Conservation (phyloP, 2,797 vertebrate species). For the Oreonectes daqikongensis region DNA sequence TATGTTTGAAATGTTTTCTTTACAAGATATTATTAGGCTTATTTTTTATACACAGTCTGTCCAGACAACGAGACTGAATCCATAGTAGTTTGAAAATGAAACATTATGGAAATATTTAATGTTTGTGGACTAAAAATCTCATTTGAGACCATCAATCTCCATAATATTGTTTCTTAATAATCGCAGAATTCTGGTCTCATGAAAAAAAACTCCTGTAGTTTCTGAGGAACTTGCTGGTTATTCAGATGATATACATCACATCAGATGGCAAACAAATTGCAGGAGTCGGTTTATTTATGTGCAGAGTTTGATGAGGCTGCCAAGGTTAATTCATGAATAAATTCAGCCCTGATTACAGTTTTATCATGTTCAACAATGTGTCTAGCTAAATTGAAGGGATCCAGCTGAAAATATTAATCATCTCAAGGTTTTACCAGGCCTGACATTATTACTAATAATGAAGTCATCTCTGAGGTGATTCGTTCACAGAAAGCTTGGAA, state of each 20-base stretch:
- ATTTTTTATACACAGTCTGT: no score
- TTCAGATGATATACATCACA: not conserved
- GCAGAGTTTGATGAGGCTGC: constrained; percentile 24
- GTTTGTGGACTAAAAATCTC: no score
- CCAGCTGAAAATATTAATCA: constrained; percentile 20
- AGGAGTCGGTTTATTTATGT: constrained; percentile 19
- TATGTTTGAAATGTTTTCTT: no score
- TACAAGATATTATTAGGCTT: no score
- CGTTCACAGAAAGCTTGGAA: constrained; percentile 8
- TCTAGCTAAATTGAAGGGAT: not conserved
- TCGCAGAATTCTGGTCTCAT: not conserved
- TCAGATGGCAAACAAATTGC: constrained; percentile 2
- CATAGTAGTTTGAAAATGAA: no score
- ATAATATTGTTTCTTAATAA: not conserved
- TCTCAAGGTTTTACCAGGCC: constrained; percentile 31
- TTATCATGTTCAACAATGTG: constrained; percentile 16
- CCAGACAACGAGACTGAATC: no score
- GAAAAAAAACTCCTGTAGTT: not conserved
- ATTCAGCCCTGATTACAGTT: constrained; percentile 11
- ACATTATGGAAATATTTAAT: no score
- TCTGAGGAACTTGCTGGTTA: not conserved
- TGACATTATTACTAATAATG: constrained; percentile 51
- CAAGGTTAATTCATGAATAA: constrained; percentile 14
- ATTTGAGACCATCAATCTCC: no score
- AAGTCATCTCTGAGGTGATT: constrained; percentile 47